Conservation (phyloP, 92 coral and sea anemone genomes). For the Porites cylindrica region DNA sequence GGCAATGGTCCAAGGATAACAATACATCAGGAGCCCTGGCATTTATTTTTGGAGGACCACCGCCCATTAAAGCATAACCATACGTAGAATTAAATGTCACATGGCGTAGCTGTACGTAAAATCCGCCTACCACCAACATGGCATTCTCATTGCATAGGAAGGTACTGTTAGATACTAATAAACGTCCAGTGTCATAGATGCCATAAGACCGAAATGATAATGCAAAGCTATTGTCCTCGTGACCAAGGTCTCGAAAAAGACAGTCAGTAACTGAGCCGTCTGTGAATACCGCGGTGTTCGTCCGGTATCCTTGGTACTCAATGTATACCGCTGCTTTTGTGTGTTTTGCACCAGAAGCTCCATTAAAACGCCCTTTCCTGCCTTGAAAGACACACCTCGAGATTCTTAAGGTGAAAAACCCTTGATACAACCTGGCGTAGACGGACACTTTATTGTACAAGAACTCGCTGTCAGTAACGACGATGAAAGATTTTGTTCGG, state of each 20-base stretch:
- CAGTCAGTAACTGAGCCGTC: not conserved
- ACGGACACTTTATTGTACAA: not conserved
- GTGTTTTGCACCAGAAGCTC: not conserved
- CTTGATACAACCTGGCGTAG: not conserved
- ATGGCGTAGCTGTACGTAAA: not conserved
- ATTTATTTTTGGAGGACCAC: not conserved
- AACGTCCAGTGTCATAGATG: not conserved
- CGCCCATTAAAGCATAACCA: not conserved
- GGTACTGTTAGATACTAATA: not conserved
- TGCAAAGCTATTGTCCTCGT: not conserved
- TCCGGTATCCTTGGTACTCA: not conserved
- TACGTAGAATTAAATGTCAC: not conserved
- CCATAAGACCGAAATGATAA: not conserved
- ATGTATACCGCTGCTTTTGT: not conserved
- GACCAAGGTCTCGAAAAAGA: not conserved
- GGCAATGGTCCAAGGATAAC: not conserved
- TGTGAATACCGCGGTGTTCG: not conserved
- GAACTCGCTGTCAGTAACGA: not conserved
- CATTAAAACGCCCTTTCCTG: not conserved
- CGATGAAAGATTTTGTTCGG: not conserved
- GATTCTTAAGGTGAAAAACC: not conserved
- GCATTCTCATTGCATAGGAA: not conserved
- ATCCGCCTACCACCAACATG: not conserved
- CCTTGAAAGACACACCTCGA: conserved; percentile 23
- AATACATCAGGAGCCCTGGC: not conserved